Percentiles rank a stretch among this genome's conserved stretches.
Evolutionary conservation across 2,797 vertebrate genomes (phyloP).

Genomic region (Tinamus major): DNA sequence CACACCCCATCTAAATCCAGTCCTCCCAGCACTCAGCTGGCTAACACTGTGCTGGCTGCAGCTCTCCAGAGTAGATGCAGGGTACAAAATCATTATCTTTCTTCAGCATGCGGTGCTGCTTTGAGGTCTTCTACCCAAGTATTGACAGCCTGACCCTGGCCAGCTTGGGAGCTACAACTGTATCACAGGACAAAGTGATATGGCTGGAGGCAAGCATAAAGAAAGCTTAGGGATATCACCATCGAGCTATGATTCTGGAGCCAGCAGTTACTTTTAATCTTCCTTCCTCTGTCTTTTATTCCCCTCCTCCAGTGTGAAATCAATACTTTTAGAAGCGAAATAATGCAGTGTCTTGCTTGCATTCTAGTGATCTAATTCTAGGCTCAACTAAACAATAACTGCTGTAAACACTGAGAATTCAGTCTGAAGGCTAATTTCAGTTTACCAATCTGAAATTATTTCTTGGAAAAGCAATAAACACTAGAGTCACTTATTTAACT

Average conservation of each 20-base stretch:
- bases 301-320: slow-evolving; percentile 38
- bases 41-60: neutral
- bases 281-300: slow-evolving; percentile 46
- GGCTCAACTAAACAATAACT: slow-evolving; percentile 38
- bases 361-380: slow-evolving; percentile 28
- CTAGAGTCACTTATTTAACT: slow-evolving; percentile 11
- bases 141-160: slow-evolving; percentile 66
- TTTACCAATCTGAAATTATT: neutral
- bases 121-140: slow-evolving; percentile 58
- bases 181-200: slow-evolving; percentile 70
- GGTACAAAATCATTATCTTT: slow-evolving; percentile 55
- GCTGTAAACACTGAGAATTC: slow-evolving; percentile 25
- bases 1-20: slow-evolving; percentile 23
- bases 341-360: slow-evolving; percentile 5
- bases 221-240: slow-evolving; percentile 64
- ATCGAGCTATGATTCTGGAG: slow-evolving; percentile 41
- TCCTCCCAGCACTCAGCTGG: neutral
- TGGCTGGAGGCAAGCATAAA: slow-evolving; percentile 68
- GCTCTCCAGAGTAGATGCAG: neutral
- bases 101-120: slow-evolving; percentile 52
- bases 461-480: neutral
- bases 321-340: slow-evolving; percentile 58
- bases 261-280: slow-evolving; percentile 63
- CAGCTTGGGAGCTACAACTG: slow-evolving; percentile 48
- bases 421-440: slow-evolving; percentile 24